Conservation (phyloP, 2,797 vertebrate genomes). For the Mycteria americana region DNA sequence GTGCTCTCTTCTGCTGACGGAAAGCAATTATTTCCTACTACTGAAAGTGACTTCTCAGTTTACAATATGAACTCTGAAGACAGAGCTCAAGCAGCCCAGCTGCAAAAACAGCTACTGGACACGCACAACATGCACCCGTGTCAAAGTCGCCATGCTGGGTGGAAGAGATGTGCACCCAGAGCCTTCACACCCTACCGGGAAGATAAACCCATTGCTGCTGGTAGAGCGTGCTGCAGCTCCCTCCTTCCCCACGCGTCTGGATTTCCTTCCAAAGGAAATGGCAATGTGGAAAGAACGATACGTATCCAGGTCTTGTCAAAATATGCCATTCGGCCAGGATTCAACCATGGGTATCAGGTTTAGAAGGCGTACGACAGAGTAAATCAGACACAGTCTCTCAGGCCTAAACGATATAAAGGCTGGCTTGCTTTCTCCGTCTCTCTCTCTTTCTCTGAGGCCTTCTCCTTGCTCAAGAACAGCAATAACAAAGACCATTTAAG, state of each 20-base stretch:
- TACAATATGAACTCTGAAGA: neutral
- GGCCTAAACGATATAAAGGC: neutral
- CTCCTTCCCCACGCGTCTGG: neutral
- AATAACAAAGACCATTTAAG: neutral
- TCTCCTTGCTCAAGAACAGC: neutral
- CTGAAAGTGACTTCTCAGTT: neutral
- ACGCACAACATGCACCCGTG: fast-evolving
- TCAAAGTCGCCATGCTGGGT: fast-evolving
- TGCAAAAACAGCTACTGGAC: neutral
- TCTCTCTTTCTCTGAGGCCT: neutral
- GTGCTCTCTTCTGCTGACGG: neutral
- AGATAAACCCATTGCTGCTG: neutral
- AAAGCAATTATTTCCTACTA: neutral
- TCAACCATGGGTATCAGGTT: neutral
- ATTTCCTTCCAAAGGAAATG: neutral
- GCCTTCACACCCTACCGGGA: neutral
- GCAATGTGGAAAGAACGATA: fast-evolving
- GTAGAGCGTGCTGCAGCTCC: neutral
- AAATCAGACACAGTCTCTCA: neutral
- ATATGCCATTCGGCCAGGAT: neutral
- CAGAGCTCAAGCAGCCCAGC: neutral
- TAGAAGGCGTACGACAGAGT: neutral
- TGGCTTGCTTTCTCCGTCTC: neutral
- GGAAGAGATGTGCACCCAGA: neutral
- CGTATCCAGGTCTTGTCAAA: neutral